These are phyloP conservation scores for Semnornis frantzii DNA, from an alignment of 2,113 vertebrate species.

Conservation along the genomic window DNA sequence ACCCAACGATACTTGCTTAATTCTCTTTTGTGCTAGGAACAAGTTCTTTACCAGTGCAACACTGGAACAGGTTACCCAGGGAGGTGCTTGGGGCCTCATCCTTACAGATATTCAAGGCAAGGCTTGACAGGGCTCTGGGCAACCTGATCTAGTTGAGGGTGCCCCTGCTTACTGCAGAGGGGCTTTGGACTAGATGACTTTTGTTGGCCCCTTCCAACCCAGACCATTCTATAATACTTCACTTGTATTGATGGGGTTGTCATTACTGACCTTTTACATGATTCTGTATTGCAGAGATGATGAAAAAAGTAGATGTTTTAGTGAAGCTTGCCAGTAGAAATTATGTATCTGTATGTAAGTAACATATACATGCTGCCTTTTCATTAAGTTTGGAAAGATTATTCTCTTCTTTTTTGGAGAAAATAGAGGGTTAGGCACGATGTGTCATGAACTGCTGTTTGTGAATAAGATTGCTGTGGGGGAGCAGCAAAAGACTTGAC, in stretches of 20 bases:
- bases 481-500: neutral
- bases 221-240: too few relatives aligned
- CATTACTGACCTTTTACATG: neutral
- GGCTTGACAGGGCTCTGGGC: too few relatives aligned
- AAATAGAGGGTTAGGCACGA: neutral
- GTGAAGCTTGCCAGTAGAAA: neutral
- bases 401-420: neutral
- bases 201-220: too few relatives aligned
- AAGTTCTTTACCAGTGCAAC: too few relatives aligned
- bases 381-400: neutral
- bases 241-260: neutral
- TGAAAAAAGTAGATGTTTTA: neutral
- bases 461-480: neutral
- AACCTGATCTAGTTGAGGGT: too few relatives aligned
- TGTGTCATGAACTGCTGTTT: neutral
- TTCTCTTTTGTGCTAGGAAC: neutral
- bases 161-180: too few relatives aligned
- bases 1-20: fast-evolving
- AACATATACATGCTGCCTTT: neutral
- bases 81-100: too few relatives aligned
- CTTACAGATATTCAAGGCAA: too few relatives aligned
- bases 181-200: too few relatives aligned
- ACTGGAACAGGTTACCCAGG: too few relatives aligned
- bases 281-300: neutral
- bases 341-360: neutral